Percentiles rank a stretch among this genome's conserved stretches.
These are phyloP conservation scores for Lissocephala sabroskyi DNA, from an alignment of 2,888 invertebrate genomes.

Conservation along the genomic window DNA sequence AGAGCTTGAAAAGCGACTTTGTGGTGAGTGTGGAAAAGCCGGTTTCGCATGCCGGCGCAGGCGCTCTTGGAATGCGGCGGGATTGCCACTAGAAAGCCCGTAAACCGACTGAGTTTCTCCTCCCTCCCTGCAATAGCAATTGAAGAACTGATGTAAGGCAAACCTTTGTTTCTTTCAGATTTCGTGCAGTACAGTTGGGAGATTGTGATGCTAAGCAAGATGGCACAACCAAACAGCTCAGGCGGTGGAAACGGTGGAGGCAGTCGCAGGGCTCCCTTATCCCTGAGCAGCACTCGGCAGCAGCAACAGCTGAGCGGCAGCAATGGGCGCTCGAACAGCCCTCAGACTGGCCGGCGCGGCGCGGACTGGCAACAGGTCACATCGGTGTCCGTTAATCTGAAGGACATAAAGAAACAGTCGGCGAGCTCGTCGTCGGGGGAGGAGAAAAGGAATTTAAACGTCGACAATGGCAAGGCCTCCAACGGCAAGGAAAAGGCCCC, in stretches of 20 bases:
- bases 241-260: constrained; percentile 30
- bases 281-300: constrained; percentile 29
- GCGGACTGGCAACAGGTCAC: constrained; percentile 13
- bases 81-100: too few species aligned
- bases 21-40: constrained; percentile 44
- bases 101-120: too few species aligned
- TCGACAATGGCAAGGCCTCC: constrained; percentile 40
- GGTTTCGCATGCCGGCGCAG: constrained; percentile 26
- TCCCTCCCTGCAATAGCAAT: too few species aligned
- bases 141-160: too few species aligned
- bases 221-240: constrained; percentile 48
- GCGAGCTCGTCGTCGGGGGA: constrained; percentile 23
- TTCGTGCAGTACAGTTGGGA: constrained; percentile 17
- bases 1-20: constrained; percentile 19
- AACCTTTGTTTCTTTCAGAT: constrained; percentile 25
- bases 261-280: constrained; percentile 48
- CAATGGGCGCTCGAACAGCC: constrained; percentile 42
- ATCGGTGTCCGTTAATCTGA: constrained; percentile 20
- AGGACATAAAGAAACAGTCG: constrained; percentile 27
- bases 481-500: constrained; percentile 39
- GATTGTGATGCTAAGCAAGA: constrained; percentile 61
- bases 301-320: constrained; percentile 35
- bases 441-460: constrained; percentile 59
- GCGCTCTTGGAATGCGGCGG: constrained; percentile 42
- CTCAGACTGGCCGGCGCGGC: constrained; percentile 31